phyloP scores from a whole-genome alignment of 2,888 invertebrate genomes.

The Drosophila nr. fundita region DNA sequence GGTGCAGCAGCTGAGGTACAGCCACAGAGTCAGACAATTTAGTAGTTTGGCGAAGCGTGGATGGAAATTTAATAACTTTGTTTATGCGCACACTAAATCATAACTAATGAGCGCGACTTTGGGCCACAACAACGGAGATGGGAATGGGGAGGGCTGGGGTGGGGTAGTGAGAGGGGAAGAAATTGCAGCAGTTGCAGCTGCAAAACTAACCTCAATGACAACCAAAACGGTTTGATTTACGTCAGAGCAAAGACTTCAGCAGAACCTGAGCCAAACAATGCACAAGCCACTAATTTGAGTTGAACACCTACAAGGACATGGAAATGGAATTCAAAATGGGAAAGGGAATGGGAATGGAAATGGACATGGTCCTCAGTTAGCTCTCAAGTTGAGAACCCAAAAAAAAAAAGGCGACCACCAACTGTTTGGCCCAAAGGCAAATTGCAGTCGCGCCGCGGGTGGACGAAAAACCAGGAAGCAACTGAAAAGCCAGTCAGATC shows the following conservation, averaged over 20 bases:
- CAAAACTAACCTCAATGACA: slow-evolving; percentile 57
- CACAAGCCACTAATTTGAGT: slow-evolving; percentile 73
- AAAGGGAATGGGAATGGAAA: slow-evolving; percentile 23
- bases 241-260: slow-evolving; percentile 6
- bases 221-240: slow-evolving; percentile 66
- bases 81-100: slow-evolving; percentile 80
- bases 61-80: slow-evolving; percentile 80
- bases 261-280: slow-evolving; percentile 37
- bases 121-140: slow-evolving; percentile 13
- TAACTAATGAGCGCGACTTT: slow-evolving; percentile 75
- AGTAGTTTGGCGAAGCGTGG: slow-evolving; percentile 79
- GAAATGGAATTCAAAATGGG: slow-evolving; percentile 13
- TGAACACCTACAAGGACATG: slow-evolving; percentile 68
- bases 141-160: background rate
- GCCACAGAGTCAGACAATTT: slow-evolving; percentile 68
- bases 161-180: background rate
- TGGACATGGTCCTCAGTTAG: slow-evolving; percentile 24
- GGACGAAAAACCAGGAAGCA: slow-evolving; percentile 43
- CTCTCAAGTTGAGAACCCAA: slow-evolving; percentile 41
- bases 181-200: slow-evolving; percentile 52
- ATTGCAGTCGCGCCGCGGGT: slow-evolving; percentile 70
- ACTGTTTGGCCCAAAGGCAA: slow-evolving; percentile 68
- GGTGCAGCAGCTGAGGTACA: slow-evolving; percentile 6
- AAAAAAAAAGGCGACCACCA: slow-evolving; percentile 60
- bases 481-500: slow-evolving; percentile 46